phyloP scores from a whole-genome alignment of 1,140 invertebrate genomes.

The Reticulitermes speratus region DNA sequence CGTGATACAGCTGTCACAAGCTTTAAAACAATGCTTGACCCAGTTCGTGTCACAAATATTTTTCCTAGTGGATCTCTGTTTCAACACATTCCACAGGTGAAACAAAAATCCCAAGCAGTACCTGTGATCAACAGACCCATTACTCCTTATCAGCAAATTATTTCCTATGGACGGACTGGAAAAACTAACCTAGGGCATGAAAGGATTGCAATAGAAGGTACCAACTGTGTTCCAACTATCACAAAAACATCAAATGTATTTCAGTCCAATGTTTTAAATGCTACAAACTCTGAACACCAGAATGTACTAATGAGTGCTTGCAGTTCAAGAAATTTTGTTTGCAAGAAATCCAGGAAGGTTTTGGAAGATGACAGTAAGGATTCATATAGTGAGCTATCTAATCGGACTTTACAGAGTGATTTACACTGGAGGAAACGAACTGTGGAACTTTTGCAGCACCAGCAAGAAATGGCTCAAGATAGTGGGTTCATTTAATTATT shows the following conservation, averaged over 20 bases:
- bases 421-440: background rate
- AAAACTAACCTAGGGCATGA: background rate
- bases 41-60: background rate
- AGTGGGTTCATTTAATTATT: too few species aligned
- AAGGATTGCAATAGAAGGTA: background rate
- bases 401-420: background rate
- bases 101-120: background rate
- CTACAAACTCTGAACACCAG: background rate
- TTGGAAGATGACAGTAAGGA: background rate
- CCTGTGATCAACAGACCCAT: slow-evolving; percentile 20
- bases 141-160: background rate
- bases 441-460: background rate
- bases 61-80: slow-evolving; percentile 5
- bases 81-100: slow-evolving; percentile 13
- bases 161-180: background rate
- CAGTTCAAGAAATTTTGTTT: background rate
- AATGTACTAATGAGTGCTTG: background rate
- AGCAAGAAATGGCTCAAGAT: background rate
- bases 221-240: slow-evolving; percentile 32
- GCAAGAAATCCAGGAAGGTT: too few species aligned
- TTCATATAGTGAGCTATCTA: background rate
- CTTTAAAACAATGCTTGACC: background rate
- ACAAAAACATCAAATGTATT: slow-evolving; percentile 27
- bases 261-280: slow-evolving; percentile 8
- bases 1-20: background rate